These are phyloP conservation scores for Coracias cyanogaster DNA, from an alignment of 2,797 vertebrate genomes.

Conservation along the genomic window DNA sequence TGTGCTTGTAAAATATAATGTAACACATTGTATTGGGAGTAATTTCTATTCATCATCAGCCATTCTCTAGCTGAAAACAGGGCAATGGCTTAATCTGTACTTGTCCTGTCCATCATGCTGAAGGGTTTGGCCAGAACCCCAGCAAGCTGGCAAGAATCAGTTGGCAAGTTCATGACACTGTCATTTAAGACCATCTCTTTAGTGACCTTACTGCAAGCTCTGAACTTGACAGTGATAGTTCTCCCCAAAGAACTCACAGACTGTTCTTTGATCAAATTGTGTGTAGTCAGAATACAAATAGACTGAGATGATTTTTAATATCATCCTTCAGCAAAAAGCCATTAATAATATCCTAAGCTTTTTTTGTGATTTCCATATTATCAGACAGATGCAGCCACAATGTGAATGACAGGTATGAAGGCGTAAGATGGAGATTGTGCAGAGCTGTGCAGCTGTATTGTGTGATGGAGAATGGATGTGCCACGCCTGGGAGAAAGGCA, in stretches of 20 bases:
- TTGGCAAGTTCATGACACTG: slow-evolving; percentile 61
- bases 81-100: not conserved
- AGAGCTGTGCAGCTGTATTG: not conserved
- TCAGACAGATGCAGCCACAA: not conserved
- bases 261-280: not conserved
- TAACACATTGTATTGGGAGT: not conserved
- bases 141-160: not conserved
- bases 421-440: not conserved
- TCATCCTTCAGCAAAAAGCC: not conserved
- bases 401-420: not conserved
- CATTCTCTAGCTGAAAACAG: not conserved
- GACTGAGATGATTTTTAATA: not conserved
- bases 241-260: not conserved
- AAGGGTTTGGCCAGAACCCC: slow-evolving; percentile 1
- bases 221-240: not conserved
- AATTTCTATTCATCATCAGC: not conserved
- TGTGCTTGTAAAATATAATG: not conserved
- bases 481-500: not conserved
- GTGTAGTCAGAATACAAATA: not conserved
- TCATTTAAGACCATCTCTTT: slow-evolving; percentile 26
- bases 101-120: slow-evolving; percentile 15
- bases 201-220: not conserved
- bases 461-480: not conserved
- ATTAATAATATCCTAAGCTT: not conserved
- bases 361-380: not conserved